phyloP scores from a whole-genome alignment of 1,140 invertebrate genomes.

The Aporrectodea caliginosa region DNA sequence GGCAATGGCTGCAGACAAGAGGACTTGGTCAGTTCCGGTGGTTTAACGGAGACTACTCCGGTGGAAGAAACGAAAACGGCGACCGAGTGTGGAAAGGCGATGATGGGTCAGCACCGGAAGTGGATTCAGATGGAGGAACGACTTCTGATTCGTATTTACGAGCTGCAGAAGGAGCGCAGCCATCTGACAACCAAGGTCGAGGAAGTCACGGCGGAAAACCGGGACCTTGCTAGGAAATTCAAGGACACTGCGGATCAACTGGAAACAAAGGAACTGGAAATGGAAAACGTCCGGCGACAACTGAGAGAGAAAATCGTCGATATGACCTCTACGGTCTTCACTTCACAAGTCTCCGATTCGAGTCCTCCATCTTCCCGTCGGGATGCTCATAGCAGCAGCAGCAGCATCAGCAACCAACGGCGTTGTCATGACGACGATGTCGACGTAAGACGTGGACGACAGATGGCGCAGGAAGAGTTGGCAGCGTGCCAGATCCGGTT shows the following conservation, averaged over 20 bases:
- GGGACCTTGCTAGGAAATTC: neutral
- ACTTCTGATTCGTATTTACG: neutral
- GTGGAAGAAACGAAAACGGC: neutral
- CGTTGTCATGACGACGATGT: neutral
- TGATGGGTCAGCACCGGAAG: neutral
- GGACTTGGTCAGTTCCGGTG: neutral
- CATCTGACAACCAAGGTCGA: neutral
- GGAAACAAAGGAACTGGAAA: neutral
- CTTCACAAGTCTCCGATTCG: too few species aligned
- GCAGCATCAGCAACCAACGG: neutral
- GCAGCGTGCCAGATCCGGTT: slow-evolving; percentile 1
- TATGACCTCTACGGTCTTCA: too few species aligned
- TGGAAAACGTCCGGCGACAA: neutral
- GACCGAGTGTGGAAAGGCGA: neutral
- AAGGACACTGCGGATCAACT: neutral
- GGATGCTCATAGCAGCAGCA: neutral
- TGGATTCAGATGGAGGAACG: neutral
- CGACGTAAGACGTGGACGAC: neutral
- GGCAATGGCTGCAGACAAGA: neutral
- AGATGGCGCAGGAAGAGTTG: neutral
- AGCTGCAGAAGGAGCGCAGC: neutral
- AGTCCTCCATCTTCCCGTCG: neutral
- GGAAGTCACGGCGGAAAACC: neutral
- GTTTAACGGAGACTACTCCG: neutral
- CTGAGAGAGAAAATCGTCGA: neutral